Evolutionary conservation across 2,113 vertebrate genomes (phyloP).

Genomic region (Phaethornis superciliosus): DNA sequence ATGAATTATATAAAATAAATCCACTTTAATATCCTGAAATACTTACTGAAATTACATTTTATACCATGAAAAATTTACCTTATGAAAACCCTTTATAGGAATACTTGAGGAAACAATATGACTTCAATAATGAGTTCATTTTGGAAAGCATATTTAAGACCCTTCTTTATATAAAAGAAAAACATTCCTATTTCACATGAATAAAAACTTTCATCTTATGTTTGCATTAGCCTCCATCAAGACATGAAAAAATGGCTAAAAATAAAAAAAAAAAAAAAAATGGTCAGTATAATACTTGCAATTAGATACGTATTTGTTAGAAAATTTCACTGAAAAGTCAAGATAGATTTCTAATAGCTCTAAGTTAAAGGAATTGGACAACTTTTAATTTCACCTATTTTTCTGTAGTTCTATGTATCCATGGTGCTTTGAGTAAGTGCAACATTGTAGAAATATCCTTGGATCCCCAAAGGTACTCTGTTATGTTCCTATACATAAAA

Average conservation of each 20-base stretch:
- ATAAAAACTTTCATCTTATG: not conserved
- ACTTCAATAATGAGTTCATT: not conserved
- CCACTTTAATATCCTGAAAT: not conserved
- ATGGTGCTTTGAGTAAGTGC: not conserved
- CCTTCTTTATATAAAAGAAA: not conserved
- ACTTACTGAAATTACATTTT: not conserved
- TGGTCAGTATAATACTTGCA: not conserved
- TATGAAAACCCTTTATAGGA: not conserved
- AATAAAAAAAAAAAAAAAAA: not conserved
- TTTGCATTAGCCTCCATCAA: not conserved
- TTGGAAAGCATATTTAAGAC: conserved; percentile 3
- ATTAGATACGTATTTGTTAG: not conserved
- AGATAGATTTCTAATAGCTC: not conserved
- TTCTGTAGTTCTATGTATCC: not conserved
- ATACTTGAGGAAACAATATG: not conserved
- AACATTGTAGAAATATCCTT: not conserved
- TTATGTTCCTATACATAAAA: not conserved
- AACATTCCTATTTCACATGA: not conserved
- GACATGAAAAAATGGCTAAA: not conserved
- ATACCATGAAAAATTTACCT: not conserved
- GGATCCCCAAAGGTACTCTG: not conserved
- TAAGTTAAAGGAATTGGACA: not conserved
- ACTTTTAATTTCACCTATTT: not conserved
- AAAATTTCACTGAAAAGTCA: not conserved
- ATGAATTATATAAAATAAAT: not conserved